Evolutionary conservation across 2,888 invertebrate genomes (phyloP).

Genomic region (Acleris emargana): DNA sequence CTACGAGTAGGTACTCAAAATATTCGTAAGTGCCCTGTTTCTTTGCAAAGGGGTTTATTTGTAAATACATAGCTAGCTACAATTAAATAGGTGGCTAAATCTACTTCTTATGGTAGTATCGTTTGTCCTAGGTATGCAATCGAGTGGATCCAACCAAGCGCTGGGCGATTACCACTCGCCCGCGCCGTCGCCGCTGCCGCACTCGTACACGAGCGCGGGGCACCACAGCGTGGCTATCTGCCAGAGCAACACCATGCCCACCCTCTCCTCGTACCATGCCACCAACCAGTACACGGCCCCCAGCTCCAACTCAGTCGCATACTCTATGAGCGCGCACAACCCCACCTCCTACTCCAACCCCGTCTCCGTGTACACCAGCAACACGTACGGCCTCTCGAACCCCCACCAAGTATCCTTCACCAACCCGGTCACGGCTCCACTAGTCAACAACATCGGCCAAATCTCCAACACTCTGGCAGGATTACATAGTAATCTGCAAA

Average conservation of each 20-base stretch:
- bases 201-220: constrained; percentile 78
- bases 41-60: no score
- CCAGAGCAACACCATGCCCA: constrained; percentile 87
- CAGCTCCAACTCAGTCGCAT: constrained; percentile 77
- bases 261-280: constrained; percentile 80
- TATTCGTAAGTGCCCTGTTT: no score
- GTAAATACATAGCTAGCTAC: no score
- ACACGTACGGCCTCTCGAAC: constrained; percentile 74
- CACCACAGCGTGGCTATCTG: constrained; percentile 74
- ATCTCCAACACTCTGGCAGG: constrained; percentile 78
- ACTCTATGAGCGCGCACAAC: constrained; percentile 80
- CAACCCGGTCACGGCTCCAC: constrained; percentile 76
- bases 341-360: constrained; percentile 81
- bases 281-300: constrained; percentile 75
- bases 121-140: constrained; percentile 80
- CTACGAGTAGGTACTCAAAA: no score
- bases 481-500: constrained; percentile 76
- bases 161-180: constrained; percentile 86
- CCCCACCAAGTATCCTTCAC: constrained; percentile 81
- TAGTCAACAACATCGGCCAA: constrained; percentile 79
- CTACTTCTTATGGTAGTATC: constrained; percentile 9
- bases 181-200: constrained; percentile 83
- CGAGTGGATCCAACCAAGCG: constrained; percentile 88
- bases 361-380: constrained; percentile 75
- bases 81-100: no score